Evolutionary conservation across 1,140 invertebrate species (phyloP), one percentile per base, ranked within the genome.

Genomic region (Drosophila bocqueti): DNA sequence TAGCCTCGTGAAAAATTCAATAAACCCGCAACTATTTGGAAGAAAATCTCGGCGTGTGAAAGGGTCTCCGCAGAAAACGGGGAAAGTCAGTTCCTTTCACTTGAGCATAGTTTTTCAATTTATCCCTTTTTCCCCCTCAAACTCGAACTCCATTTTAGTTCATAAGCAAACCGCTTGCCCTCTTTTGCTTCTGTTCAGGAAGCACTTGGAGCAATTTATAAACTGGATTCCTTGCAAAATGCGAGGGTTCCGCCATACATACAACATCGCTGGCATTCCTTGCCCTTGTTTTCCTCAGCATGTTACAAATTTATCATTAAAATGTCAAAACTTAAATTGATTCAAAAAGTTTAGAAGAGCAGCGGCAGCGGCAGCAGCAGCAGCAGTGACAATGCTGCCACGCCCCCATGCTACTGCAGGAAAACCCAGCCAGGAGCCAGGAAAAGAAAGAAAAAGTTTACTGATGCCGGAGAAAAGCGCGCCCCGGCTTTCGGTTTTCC

Each of bases 321-420:
- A 90, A 90, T 90, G 85, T 90, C 85, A 90, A 89, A 90, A 90
- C 85, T 90, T 90, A 90, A 90, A 90, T 90, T 90, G 85, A 90
- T 85, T 90, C 81, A 90, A 90, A 87, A 90, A 89, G 67, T 90
- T 90, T 79, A 62, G 68, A 57, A 57, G 54, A 57, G 54, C 34
- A 40, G 54, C 52, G 62, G 50, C 62, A 65, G 59, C 62, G 58
- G 59, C 42, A 46, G 50, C 45, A 31, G 29, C 45, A 24, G 45
- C 43, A 78, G 75, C 77, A 79, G 60, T 79, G 68, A 73, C 76
- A 79, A 61, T 74, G 68, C 67, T 55, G 55, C 74, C 52, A 67
- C 52, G 49, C 50, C 73, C 69, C 69, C 65, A 18, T 57, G 49
- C 47, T 42, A 52, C 47, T 63, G 57, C 36, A 38, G 21, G 63